Evolutionary conservation across 2,888 invertebrate genomes (phyloP), one percentile per base, ranked within the genome.

Genomic region (Sphaeridia pumilis): DNA sequence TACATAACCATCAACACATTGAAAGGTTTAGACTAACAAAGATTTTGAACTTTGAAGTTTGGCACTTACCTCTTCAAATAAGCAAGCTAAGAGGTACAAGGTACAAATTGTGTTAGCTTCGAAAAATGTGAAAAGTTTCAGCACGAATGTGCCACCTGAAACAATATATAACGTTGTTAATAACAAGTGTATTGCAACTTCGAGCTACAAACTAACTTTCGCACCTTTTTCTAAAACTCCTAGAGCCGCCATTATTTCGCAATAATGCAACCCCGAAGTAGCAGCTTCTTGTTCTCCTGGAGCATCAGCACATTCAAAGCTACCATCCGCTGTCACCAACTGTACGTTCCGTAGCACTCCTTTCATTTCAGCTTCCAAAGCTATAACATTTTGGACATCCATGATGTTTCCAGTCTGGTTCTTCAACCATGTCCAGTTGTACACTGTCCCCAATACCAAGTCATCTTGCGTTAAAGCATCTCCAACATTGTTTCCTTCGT

Each of bases 241-340:
- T 20, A 94, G 68, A 0, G 87, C 88, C 2, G 85, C 78, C 2
- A 87, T 72, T 4, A 82, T 78, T 75, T 95, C 94, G 68, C 87
- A 86, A 67, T 82, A 84, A 67, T 89, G 85, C 10, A 95, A 74
- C 3, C 79, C 78, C 5, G 82, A 78, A 0, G 93, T 88, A 1
- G 78, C 73, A 52, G 72, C 75, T 68, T 95, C 95, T 70, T 95
- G 95, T 62, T 86, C 84, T 34, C 82, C 87, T 1, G 94, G 94
- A 66, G 80, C 77, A 49, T 79, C 77, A n/a, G 43, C 38, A 67
- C 94, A 95, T 69, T 93, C 85, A 27, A 93, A 80, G 65, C 93
- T 92, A 1, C 95, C 95, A 75, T 95, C 95, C 0, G 92, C 92
- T 4, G 94, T 94, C 28, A 94, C 80, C 77, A 83, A 67, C 22